Conservation (phyloP, 2,888 invertebrate species). For the Tricholauxania praeusta region DNA sequence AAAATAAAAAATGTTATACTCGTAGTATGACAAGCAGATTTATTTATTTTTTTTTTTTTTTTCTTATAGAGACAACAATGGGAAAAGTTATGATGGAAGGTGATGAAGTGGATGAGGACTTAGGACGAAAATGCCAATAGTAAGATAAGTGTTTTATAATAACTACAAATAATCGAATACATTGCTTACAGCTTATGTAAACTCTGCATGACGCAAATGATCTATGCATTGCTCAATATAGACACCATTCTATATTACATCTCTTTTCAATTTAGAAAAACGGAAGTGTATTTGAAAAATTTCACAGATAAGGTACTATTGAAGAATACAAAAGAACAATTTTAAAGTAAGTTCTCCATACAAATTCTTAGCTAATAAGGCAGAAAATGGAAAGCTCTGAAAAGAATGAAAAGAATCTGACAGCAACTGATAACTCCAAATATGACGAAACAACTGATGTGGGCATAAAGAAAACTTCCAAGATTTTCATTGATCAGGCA, state of each 20-base stretch:
- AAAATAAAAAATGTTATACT: too few species aligned
- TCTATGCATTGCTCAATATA: neutral
- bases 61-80: slow-evolving; percentile 44
- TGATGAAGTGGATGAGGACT: slow-evolving; percentile 8
- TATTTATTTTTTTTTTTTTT: neutral
- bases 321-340: too few species aligned
- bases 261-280: neutral
- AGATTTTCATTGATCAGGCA: slow-evolving; percentile 45
- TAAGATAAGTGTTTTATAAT: neutral
- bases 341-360: too few species aligned
- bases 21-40: too few species aligned
- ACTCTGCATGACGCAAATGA: neutral
- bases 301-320: neutral
- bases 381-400: neutral
- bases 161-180: too few species aligned
- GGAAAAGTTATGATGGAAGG: slow-evolving; percentile 36
- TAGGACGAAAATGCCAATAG: slow-evolving; percentile 27
- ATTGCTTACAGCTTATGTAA: too few species aligned
- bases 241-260: neutral
- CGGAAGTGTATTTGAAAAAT: neutral
- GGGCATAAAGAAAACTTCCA: slow-evolving; percentile 36
- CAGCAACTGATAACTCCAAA: neutral
- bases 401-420: neutral
- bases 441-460: neutral
- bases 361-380: neutral